These are phyloP conservation scores for Hedychridium roseum DNA, from an alignment of 2,888 invertebrate species.

Conservation along the genomic window DNA sequence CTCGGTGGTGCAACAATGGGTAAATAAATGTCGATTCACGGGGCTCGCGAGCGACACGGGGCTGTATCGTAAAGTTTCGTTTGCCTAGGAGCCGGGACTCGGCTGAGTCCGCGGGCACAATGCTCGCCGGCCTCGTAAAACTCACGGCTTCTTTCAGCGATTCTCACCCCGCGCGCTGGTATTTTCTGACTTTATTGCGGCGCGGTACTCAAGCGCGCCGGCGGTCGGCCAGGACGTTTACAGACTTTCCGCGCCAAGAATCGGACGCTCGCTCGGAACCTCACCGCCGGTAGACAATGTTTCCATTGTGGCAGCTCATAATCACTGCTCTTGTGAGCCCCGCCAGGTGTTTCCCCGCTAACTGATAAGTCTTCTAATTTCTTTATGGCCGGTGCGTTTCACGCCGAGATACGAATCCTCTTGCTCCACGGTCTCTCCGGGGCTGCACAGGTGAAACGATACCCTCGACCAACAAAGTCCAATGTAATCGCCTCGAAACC, in stretches of 20 bases:
- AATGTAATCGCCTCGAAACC: too few relatives aligned
- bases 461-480: too few relatives aligned
- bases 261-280: slow-evolving; percentile 1
- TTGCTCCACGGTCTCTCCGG: too few relatives aligned
- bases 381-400: slow-evolving; percentile 48
- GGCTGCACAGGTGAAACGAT: too few relatives aligned
- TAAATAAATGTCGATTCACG: slow-evolving; percentile 43
- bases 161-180: slow-evolving; percentile 36
- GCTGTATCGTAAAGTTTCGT: slow-evolving; percentile 42
- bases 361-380: slow-evolving; percentile 59
- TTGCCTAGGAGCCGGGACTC: slow-evolving; percentile 23
- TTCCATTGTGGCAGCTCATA: slow-evolving; percentile 38
- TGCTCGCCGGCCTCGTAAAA: slow-evolving; percentile 48
- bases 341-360: slow-evolving; percentile 57
- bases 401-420: too few relatives aligned
- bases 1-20: slow-evolving; percentile 24
- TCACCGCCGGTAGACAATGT: slow-evolving; percentile 33
- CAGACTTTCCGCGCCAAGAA: slow-evolving; percentile 30
- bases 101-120: slow-evolving; percentile 28
- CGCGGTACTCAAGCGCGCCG: too few relatives aligned
- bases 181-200: slow-evolving; percentile 47
- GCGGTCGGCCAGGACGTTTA: slow-evolving; percentile 38
- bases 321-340: slow-evolving; percentile 34
- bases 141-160: slow-evolving; percentile 49
- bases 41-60: slow-evolving; percentile 29